Conservation (phyloP, 2,888 invertebrate species). For the Sinohyriopsis cumingii region DNA sequence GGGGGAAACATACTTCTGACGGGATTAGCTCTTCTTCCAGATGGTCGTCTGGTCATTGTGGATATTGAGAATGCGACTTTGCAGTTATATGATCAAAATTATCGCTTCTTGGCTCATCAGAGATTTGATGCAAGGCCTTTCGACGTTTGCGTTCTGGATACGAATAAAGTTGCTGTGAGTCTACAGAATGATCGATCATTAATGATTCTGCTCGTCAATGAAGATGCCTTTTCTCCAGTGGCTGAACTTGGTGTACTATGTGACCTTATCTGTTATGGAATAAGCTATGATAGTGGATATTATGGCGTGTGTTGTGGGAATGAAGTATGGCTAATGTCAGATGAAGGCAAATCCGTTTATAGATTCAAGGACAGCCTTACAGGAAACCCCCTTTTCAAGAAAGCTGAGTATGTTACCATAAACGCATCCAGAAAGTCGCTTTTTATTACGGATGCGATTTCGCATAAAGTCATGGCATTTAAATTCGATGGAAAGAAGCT, state of each 20-base stretch:
- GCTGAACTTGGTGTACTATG: constrained; percentile 39
- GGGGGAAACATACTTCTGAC: constrained; percentile 27
- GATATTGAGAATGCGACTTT: constrained; percentile 37
- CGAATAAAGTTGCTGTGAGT: constrained; percentile 33
- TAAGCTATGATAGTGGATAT: constrained; percentile 27
- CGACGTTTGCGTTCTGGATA: constrained; percentile 26
- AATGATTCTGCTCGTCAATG: constrained; percentile 28
- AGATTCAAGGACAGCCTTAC: constrained; percentile 21
- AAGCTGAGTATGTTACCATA: constrained; percentile 30
- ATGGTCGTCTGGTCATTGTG: constrained; percentile 28
- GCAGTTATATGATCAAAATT: constrained; percentile 22
- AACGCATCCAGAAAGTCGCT: constrained; percentile 18
- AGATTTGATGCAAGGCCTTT: constrained; percentile 37
- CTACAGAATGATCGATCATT: constrained; percentile 33
- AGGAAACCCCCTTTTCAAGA: constrained; percentile 24
- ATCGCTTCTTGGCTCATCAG: constrained; percentile 21
- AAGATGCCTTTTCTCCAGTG: constrained; percentile 23
- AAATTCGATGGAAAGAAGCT: constrained; percentile 25
- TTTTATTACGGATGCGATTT: constrained; percentile 28
- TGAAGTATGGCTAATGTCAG: constrained; percentile 30
- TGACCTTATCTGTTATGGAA: constrained; percentile 34
- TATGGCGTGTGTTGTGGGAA: constrained; percentile 36
- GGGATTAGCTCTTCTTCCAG: constrained; percentile 22
- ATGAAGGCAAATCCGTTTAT: constrained; percentile 30
- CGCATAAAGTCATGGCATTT: constrained; percentile 26